phyloP scores from a whole-genome alignment of 2,113 vertebrate genomes.

The Epinephelus lanceolatus region DNA sequence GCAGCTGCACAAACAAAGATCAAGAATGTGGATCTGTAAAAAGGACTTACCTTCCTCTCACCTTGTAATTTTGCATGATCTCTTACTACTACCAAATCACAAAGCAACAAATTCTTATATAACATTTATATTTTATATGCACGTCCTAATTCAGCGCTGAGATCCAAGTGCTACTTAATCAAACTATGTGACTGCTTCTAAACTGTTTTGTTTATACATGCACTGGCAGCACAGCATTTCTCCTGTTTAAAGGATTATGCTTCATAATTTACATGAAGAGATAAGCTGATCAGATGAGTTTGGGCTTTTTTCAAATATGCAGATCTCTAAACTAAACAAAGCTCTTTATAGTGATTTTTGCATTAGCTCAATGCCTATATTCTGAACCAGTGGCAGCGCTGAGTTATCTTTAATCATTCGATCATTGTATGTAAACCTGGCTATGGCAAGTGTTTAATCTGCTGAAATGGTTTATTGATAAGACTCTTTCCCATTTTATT shows the following conservation, averaged over 20 bases:
- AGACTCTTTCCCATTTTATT: constrained; percentile 18
- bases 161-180: not conserved
- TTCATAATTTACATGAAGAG: constrained; percentile 4
- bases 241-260: constrained; percentile 10
- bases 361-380: constrained; percentile 45
- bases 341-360: constrained; percentile 37
- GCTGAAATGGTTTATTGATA: constrained; percentile 9
- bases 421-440: constrained; percentile 70
- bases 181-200: not conserved
- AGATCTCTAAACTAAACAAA: constrained; percentile 24
- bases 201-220: not conserved
- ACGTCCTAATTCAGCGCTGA: not conserved
- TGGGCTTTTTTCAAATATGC: constrained; percentile 10
- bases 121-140: not conserved
- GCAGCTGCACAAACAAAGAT: too few relatives aligned
- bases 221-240: not conserved
- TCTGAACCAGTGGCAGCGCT: constrained; percentile 12
- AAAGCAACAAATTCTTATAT: not conserved
- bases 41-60: not conserved
- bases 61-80: not conserved
- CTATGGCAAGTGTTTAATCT: constrained; percentile 26
- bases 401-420: constrained; percentile 53
- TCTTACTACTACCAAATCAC: not conserved
- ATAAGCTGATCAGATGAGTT: constrained; percentile 49
- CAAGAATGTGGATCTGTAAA: not conserved